Evolutionary conservation across 2,113 vertebrate genomes (phyloP).

Genomic region (Baryphthengus martii): DNA sequence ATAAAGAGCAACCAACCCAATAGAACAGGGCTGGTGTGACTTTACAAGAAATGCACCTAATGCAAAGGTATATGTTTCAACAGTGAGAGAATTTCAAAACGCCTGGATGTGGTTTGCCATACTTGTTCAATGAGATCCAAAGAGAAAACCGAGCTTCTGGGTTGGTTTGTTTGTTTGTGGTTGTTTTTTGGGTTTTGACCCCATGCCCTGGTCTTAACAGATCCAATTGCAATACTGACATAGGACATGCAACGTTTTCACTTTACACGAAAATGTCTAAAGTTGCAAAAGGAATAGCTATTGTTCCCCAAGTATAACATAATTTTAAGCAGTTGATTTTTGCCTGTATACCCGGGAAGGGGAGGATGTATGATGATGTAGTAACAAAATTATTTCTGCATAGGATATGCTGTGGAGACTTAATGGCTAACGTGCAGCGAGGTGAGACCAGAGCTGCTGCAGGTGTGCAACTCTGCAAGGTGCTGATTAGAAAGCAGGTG

Average conservation of each 20-base stretch:
- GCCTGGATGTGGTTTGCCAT: not conserved
- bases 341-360: not conserved
- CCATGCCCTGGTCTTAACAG: not conserved
- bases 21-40: not conserved
- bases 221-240: not conserved
- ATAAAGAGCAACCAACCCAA: not conserved
- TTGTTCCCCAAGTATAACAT: not conserved
- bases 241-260: not conserved
- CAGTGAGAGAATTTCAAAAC: not conserved
- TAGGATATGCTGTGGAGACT: not conserved
- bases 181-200: accelerated
- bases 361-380: not conserved
- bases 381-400: not conserved
- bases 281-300: not conserved
- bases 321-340: not conserved
- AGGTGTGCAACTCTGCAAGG: not conserved
- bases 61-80: not conserved
- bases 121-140: not conserved
- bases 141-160: not conserved
- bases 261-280: not conserved
- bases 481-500: not conserved
- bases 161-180: not conserved
- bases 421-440: not conserved
- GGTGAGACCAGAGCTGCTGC: not conserved
- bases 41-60: not conserved